Evolutionary conservation across 2,797 vertebrate genomes (phyloP).

Genomic region (Gephyroberyx darwinii): DNA sequence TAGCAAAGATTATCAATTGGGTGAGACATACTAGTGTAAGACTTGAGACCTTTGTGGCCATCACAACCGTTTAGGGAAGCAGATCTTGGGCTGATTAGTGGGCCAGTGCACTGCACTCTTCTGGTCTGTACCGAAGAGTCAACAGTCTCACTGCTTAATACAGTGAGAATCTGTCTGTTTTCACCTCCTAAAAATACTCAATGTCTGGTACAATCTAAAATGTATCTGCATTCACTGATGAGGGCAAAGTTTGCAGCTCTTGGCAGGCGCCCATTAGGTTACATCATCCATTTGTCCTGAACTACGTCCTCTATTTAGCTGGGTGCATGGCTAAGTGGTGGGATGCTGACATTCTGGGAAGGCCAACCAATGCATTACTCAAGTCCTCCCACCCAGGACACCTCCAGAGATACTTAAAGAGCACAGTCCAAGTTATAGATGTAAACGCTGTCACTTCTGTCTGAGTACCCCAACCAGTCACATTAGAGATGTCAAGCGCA

Average conservation of each 20-base stretch:
- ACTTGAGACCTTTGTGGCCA: too few relatives aligned
- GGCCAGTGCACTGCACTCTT: too few relatives aligned
- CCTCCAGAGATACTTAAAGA: background rate
- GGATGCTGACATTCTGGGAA: background rate
- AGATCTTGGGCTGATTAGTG: background rate
- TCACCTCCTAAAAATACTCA: background rate
- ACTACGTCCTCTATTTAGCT: background rate
- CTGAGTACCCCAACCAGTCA: too few relatives aligned
- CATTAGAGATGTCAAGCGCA: too few relatives aligned
- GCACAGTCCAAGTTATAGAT: background rate
- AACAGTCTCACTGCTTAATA: background rate
- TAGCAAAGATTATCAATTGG: too few relatives aligned
- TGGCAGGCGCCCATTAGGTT: background rate
- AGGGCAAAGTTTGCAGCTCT: background rate
- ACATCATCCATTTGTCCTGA: constrained; percentile 1
- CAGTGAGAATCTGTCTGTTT: background rate
- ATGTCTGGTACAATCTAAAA: background rate
- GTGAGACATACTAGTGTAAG: too few relatives aligned
- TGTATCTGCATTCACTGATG: background rate
- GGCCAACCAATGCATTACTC: too few relatives aligned
- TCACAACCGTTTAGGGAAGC: too few relatives aligned
- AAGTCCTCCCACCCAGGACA: background rate
- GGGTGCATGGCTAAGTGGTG: background rate
- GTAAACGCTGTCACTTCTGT: background rate
- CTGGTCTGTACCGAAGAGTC: too few relatives aligned